Evolutionary conservation across 92 coral and sea anemone species (phyloP), one percentile per base, ranked within the genome.

Genomic region (Nematostella vectensis): DNA sequence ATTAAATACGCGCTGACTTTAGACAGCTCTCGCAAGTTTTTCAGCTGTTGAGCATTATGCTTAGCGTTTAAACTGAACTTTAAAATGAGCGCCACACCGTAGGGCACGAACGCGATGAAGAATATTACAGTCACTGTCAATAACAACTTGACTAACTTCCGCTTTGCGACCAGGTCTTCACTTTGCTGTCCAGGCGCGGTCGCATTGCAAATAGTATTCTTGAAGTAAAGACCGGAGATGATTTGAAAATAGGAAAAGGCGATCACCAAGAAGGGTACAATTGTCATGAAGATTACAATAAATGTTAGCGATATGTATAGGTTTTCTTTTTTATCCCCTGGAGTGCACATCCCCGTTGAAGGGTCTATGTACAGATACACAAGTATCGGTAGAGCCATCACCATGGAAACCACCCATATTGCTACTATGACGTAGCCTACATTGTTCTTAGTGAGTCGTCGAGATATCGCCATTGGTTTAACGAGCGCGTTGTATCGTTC

Each of bases 401-500:
- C 73, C 36, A 58, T 52, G 53, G 83, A 59, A 11, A 58, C 22
- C 27, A 70, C 25, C 83, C 74, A 77, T 40, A 77, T 58, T 17
- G 57, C 83, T 27, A 55, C 29, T n/a, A 77, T 51, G 48, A 77
- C 72, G 36, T 50, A 70, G 0, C 40, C 58, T 10, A 77, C 65
- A 47, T 51, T 77, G 3, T 59, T 56, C 8, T n/a, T 31, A 26
- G 67, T 52, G 23, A 77, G 63, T 47, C 78, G 48, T 23, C 78
- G 36, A 4, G 74, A 57, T 16, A 45, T 21, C n/a, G 19, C 6
- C 59, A 77, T 45, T 0, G 83, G 83, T 12, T 70, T 77, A 21
- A 63, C 77, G 49, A 77, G 37, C 3, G 83, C 83, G 36, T 70
- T 47, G 44, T 77, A 77, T 18, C 83, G 53, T 25, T 77, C 83